Evolutionary conservation across 2,888 invertebrate genomes (phyloP), one percentile per base, ranked within the genome.

Genomic region (Himalopsyche tibetana): DNA sequence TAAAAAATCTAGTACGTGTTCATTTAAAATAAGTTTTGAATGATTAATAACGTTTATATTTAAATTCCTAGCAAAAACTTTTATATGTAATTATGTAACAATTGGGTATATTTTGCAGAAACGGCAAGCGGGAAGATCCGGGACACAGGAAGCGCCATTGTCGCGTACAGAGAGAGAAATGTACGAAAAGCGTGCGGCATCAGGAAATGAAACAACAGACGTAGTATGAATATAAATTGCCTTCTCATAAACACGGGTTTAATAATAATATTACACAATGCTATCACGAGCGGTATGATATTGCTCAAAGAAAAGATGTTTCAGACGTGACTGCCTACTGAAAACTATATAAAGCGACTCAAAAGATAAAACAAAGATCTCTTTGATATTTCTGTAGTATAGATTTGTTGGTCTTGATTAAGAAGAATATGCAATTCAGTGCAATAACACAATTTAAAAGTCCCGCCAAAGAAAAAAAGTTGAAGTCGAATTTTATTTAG

Each of bases 131-230:
- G 36, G 74, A 74, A 74, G 74, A 74, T 74, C 74, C 38, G 74
- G 74, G 28, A 12, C 12, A 81, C 81, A 81, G 55, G 81, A 81
- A 81, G 55, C 45, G 8, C 36, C 19, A 15, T 83, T 63, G 63
- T 42, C 63, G 38, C 83, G 82, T 69, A 55, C 19, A 83, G 63
- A 83, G 69, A 38, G 36, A 83, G 63, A 83, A 56, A 83, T 63
- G 63, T 63, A 82, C 83, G 83, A 80, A 63, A 74, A 87, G 85
- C 86, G 83, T 55, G 85, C 86, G 82, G 84, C 85, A 82, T 82
- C 88, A 88, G 89, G 89, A 89, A 89, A 89, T 89, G 89, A 88
- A 89, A 87, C 88, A 87, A 84, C 87, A 86, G 88, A 88, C 88
- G 87, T 82, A 82, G 85, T 84, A 82, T 87, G 89, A 89, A 89